Evolutionary conservation across 1,140 invertebrate species (phyloP), one percentile per base, ranked within the genome.

Genomic region (Bombus confusus): DNA sequence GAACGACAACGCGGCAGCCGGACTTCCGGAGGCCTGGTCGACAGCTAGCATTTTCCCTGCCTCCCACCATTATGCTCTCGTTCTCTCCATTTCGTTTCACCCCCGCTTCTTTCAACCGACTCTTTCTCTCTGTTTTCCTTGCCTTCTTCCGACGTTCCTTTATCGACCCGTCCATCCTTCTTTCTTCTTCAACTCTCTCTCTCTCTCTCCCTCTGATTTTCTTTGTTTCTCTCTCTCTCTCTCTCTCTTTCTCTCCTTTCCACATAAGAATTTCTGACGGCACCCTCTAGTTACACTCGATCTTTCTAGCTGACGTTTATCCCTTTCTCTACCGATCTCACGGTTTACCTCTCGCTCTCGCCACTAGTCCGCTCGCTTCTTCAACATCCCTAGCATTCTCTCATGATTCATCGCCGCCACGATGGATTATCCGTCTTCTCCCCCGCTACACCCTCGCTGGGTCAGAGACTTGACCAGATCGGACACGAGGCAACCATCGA

Each of bases 341-440:
- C 84, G 87, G 80, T 87, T 89, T 71, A 85, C 80, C 83, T 86
- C 87, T 80, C 88, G 74, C 80, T 85, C 75, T 10, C 41, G 34
- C 71, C 59, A 57, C 59, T 62, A n/a, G 69, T 74, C 71, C 80
- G 73, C 68, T 85, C 86, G 88, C 73, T 91, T 92, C 88, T 91
- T 90, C 87, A 82, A 76, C 81, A 86, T 83, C 87, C 86, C 90
- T 89, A 92, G 92, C 91, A 87, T 74, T 59, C 91, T 94, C 89
- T 88, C 94, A 94, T 95, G 95, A 95, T 95, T 94, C 94, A 95
- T 95, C 91, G 94, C 93, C 81, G 91, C 92, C 92, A 92, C 94
- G 94, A 94, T 94, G 93, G 93, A 95, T 95, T 93, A 95, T 95
- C 94, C 94, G 94, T 95, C 93, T 95, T 93, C 93, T 94, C 91